Percentiles rank a stretch among this genome's conserved stretches.
Conservation (phyloP, 2,113 vertebrate genomes). For the Ranitomeya imitator region DNA sequence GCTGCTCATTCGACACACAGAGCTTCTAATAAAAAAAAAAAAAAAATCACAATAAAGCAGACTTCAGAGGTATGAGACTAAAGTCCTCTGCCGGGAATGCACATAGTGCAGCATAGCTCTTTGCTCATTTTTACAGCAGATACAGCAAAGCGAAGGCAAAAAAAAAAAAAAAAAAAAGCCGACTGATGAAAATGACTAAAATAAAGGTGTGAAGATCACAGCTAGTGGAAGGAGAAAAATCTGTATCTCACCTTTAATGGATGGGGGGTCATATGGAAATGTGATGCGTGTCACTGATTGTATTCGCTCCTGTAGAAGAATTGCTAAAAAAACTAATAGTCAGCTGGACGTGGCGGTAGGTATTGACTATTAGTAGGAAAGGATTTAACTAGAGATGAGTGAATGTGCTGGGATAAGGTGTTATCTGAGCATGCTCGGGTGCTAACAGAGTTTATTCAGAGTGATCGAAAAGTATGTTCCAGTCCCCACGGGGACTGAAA, state of each 20-base stretch:
- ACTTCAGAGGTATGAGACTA: neutral
- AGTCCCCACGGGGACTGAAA: too few relatives aligned
- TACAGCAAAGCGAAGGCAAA: neutral
- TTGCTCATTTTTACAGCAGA: neutral
- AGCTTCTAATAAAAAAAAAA: constrained; percentile 70
- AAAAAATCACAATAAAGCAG: neutral
- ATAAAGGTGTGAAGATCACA: constrained; percentile 18
- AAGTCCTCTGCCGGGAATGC: neutral
- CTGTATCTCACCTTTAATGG: neutral
- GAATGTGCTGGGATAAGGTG: too few relatives aligned
- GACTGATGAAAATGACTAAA: neutral
- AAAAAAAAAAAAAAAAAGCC: neutral
- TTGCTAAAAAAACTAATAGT: neutral
- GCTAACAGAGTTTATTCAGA: too few relatives aligned
- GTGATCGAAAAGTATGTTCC: too few relatives aligned
- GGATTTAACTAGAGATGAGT: too few relatives aligned
- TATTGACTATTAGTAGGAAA: neutral
- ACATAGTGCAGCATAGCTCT: neutral
- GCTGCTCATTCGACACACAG: constrained; percentile 89
- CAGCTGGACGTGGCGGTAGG: neutral
- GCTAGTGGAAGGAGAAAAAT: neutral
- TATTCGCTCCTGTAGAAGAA: neutral
- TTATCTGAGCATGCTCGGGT: too few relatives aligned
- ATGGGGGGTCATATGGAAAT: neutral
- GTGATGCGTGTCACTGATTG: neutral